Percentiles rank a stretch among this genome's conserved stretches.
phyloP scores from a whole-genome alignment of 2,797 vertebrate species.

The Nannoperca obscura region DNA sequence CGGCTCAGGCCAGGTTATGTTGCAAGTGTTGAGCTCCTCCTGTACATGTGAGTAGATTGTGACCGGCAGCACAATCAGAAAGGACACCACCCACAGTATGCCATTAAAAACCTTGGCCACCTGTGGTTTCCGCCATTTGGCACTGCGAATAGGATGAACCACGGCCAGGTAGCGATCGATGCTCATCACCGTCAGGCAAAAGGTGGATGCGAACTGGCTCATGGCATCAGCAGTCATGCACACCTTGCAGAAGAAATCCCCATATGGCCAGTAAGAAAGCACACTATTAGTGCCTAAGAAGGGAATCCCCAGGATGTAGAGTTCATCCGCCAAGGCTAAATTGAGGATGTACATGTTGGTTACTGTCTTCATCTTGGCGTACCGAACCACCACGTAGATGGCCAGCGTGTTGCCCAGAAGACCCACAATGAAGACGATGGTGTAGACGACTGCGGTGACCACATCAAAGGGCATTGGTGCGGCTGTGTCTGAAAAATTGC shows the following conservation, averaged over 20 bases:
- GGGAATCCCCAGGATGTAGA: constrained; percentile 94
- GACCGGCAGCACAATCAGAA: constrained; percentile 91
- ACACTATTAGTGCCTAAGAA: constrained; percentile 93
- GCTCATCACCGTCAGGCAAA: constrained; percentile 96
- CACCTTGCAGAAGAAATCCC: constrained; percentile 91
- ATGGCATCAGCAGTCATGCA: constrained; percentile 92
- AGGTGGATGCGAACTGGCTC: constrained; percentile 96
- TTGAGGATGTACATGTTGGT: constrained; percentile 98
- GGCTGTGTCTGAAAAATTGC: not conserved
- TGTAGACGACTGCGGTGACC: constrained; percentile 88
- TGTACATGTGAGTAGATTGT: constrained; percentile 91
- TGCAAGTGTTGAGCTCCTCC: constrained; percentile 89
- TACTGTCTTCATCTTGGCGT: constrained; percentile 95
- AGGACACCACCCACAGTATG: constrained; percentile 90
- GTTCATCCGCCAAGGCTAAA: constrained; percentile 92
- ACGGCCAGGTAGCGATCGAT: constrained; percentile 95
- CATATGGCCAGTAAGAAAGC: constrained; percentile 94
- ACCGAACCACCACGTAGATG: constrained; percentile 93
- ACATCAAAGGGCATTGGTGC: constrained; percentile 64
- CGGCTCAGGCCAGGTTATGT: constrained; percentile 94
- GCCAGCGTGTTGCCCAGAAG: constrained; percentile 92
- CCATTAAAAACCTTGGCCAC: constrained; percentile 90
- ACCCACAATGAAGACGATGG: constrained; percentile 90
- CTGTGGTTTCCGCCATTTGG: constrained; percentile 90
- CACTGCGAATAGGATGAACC: constrained; percentile 92